Evolutionary conservation across 2,113 vertebrate genomes (phyloP).

Genomic region (Strigops habroptila): DNA sequence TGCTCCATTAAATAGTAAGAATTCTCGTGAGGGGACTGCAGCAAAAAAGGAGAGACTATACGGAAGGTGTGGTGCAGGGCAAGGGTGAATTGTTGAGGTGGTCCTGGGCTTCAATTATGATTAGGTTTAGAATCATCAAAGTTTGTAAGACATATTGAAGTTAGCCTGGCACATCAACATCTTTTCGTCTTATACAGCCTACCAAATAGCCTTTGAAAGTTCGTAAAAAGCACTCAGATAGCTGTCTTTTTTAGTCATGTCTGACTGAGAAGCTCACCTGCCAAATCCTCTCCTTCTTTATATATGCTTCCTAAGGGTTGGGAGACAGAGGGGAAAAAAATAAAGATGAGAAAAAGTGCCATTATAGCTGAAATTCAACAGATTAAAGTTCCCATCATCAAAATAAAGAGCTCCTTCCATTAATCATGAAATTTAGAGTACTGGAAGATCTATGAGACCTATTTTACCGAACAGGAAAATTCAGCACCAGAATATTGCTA

Average conservation of each 20-base stretch:
- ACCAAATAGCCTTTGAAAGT: neutral
- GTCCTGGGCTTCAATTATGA: neutral
- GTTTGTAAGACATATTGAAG: neutral
- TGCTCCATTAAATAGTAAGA: constrained; percentile 28
- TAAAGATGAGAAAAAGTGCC: neutral
- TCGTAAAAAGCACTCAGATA: constrained; percentile 15
- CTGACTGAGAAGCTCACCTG: constrained; percentile 16
- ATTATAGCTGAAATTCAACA: constrained; percentile 48
- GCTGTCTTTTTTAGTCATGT: neutral
- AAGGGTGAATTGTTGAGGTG: neutral
- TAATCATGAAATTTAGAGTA: constrained; percentile 66
- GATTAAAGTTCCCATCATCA: constrained; percentile 32
- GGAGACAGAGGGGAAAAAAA: neutral
- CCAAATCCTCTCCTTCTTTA: constrained; percentile 4
- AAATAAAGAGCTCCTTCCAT: constrained; percentile 65
- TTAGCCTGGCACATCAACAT: neutral
- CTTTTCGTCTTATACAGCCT: neutral
- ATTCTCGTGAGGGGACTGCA: neutral
- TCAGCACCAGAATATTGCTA: constrained; percentile 70
- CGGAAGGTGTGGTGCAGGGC: neutral
- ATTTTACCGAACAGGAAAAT: constrained; percentile 68
- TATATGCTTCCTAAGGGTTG: neutral
- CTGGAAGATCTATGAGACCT: constrained; percentile 58
- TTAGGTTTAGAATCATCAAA: neutral
- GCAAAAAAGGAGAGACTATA: neutral